Evolutionary conservation across 2,888 invertebrate species (phyloP).

Genomic region (Boloria selene): DNA sequence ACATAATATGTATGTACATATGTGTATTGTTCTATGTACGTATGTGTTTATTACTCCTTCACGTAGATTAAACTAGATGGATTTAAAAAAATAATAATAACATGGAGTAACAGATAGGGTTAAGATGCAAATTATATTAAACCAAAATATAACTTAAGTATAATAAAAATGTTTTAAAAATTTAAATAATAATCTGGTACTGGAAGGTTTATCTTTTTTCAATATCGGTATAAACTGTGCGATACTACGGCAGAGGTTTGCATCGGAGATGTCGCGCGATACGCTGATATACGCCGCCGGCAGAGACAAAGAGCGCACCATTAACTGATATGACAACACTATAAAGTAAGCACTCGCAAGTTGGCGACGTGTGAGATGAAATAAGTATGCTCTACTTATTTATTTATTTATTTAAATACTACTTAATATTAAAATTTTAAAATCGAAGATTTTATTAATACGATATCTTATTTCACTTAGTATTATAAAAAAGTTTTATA

Average conservation of each 20-base stretch:
- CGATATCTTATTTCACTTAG: too few relatives aligned
- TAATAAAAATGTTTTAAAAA: neutral
- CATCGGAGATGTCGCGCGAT: conserved; percentile 55
- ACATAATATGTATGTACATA: too few relatives aligned
- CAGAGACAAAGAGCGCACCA: conserved; percentile 66
- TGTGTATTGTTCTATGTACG: too few relatives aligned
- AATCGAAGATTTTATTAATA: too few relatives aligned
- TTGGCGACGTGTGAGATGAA: conserved; percentile 52
- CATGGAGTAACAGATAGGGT: too few relatives aligned
- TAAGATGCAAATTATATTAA: neutral
- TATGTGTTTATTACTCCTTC: too few relatives aligned
- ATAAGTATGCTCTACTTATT: conserved; percentile 54
- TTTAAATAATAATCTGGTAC: neutral
- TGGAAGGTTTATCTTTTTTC: neutral
- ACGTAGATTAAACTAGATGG: too few relatives aligned
- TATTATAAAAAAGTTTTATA: too few relatives aligned
- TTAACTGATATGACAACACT: conserved; percentile 77
- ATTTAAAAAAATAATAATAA: too few relatives aligned
- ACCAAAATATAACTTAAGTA: too few relatives aligned
- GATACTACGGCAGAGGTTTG: conserved; percentile 12
- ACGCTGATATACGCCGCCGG: conserved; percentile 48
- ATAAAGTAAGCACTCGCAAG: conserved; percentile 75
- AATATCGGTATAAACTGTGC: conserved; percentile 21
- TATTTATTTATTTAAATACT: neutral
- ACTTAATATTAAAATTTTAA: too few relatives aligned